Evolutionary conservation across 2,113 vertebrate species (phyloP).

Genomic region (Sander lucioperca): DNA sequence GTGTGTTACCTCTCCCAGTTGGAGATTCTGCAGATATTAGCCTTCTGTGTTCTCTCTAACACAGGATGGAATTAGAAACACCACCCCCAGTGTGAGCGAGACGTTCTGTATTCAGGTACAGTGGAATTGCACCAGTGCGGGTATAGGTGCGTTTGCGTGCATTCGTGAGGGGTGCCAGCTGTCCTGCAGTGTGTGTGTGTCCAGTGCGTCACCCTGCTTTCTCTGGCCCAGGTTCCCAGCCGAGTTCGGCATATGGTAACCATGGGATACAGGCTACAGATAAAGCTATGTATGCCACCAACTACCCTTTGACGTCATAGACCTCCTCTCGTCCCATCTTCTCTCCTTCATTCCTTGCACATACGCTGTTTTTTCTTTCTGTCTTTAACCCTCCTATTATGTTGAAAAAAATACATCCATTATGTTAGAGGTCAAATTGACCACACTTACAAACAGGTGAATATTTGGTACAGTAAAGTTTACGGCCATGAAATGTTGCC

Average conservation of each 20-base stretch:
- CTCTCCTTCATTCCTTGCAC: not conserved
- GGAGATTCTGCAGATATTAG: conserved; percentile 78
- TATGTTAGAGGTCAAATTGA: not conserved
- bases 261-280: conserved; percentile 78
- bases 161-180: conserved; percentile 65
- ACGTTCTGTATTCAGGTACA: conserved; percentile 36
- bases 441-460: not conserved
- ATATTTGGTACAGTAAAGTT: not conserved
- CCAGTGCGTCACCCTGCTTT: conserved; percentile 82
- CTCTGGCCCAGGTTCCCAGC: conserved; percentile 76
- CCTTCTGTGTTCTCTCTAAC: conserved; percentile 69
- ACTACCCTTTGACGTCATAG: conserved; percentile 70
- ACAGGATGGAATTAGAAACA: conserved; percentile 71
- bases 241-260: conserved; percentile 84
- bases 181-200: conserved; percentile 74
- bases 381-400: not conserved
- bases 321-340: conserved; percentile 17
- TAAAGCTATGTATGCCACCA: conserved; percentile 67
- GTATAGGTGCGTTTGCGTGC: conserved; percentile 39
- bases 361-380: not conserved
- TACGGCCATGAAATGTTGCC: no score
- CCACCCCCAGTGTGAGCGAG: conserved; percentile 50
- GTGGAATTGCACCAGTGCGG: conserved; percentile 28
- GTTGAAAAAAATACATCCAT: not conserved
- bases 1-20: conserved; percentile 68